Evolutionary conservation across 2,888 invertebrate genomes (phyloP), one percentile per base, ranked within the genome.

Genomic region (Trichopria drosophilae): DNA sequence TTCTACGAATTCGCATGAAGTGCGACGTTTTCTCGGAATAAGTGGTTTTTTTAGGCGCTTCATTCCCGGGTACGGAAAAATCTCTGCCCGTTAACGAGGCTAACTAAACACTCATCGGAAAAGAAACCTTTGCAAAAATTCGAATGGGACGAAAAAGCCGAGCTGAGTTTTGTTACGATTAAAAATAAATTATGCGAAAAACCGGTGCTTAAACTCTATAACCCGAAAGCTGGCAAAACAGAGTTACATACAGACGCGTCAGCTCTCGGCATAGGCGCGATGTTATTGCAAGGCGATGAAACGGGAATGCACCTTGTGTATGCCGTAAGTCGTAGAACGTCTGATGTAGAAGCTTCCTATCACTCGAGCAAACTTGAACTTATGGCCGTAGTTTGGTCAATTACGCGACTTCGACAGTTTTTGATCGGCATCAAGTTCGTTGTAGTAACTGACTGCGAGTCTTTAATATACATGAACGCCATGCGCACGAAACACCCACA

Each of bases 341-440:
- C 37, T 4, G 37, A 37, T 6, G 22, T 22, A 7, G 37, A 37
- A 13, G 19, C 37, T 6, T 6, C 6, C 43, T 62, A 64, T 35
- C 58, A 60, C 31, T 56, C 58, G 1, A 51, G 43, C 6, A 65
- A 69, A 23, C 24, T 59, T 6, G 67, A 71, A 12, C 10, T 45
- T 15, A n/a, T 51, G 10, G 51, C 37, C 2, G 36, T 52, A 13
- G 32, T 29, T 1, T 52, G 53, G 47, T n/a, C 32, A 2, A 12
- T 44, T 2, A 34, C 42, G 6, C 12, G 53, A 26, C 9, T 53
- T 4, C 15, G 44, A 12, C 15, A 37, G 9, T 53, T 53, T 35
- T 32, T 53, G 26, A 18, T 53, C 19, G 20, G 22, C 4, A 39
- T 39, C 5, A n/a, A 23, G 4, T 37, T 29, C 29, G 29, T 13